Percentiles rank a stretch among this genome's conserved stretches.
phyloP scores from a whole-genome alignment of 2,113 vertebrate species.

The Tichodroma muraria region DNA sequence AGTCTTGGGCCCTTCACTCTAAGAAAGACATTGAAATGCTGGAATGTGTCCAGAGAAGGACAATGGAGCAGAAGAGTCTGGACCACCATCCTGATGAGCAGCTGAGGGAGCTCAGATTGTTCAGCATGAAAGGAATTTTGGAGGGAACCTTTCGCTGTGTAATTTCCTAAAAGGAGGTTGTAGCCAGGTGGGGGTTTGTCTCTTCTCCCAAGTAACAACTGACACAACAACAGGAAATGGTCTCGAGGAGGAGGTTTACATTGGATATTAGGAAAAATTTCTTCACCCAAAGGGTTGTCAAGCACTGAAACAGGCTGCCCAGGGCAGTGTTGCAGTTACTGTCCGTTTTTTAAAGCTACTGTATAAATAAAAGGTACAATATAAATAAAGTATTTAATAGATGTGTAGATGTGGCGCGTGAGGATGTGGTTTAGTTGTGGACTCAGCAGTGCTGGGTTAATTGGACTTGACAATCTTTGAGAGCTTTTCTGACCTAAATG shows the following conservation, averaged over 20 bases:
- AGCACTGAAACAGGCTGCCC: not conserved
- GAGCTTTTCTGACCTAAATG: not conserved
- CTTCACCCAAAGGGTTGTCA: not conserved
- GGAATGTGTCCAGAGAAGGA: not conserved
- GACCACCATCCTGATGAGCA: not conserved
- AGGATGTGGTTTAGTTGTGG: not conserved
- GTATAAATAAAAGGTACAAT: not conserved
- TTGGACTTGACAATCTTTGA: not conserved
- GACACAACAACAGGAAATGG: not conserved
- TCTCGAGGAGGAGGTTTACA: not conserved
- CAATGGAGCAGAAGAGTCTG: not conserved
- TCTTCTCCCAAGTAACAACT: not conserved
- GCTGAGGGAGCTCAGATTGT: not conserved
- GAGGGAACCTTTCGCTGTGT: fast-evolving
- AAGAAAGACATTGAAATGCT: not conserved
- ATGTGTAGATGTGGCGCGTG: not conserved
- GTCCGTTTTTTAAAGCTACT: not conserved
- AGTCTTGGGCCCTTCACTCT: not conserved
- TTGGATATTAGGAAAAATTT: not conserved
- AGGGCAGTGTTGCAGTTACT: not conserved
- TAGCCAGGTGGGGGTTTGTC: not conserved
- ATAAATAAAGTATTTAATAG: not conserved
- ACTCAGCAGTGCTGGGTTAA: not conserved
- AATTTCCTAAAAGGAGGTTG: not conserved
- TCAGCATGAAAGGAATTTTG: not conserved